Evolutionary conservation across 2,888 invertebrate genomes (phyloP), one percentile per base, ranked within the genome.

Genomic region (Macrosoma leucophasiata): DNA sequence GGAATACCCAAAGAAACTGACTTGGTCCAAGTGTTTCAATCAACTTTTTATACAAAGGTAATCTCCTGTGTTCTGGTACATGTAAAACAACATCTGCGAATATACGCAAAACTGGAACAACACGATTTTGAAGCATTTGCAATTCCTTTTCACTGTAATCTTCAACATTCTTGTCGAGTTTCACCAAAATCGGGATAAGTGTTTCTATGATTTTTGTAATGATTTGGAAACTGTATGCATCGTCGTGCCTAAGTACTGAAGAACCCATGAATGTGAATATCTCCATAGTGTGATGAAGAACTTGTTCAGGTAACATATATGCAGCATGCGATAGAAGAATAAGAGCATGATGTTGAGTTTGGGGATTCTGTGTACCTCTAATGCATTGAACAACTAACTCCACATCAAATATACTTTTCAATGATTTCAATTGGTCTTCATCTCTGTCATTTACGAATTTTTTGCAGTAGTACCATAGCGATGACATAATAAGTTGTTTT

Each of bases 201-300:
- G 94, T 94, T 54, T 96, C 93, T 10, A 98, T 90, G 3, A 97
- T 95, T 61, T 92, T 92, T 1, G 91, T 89, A 33, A 98, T 96
- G 13, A 98, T 92, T 69, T 96, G 95, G 65, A 97, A 95, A 60
- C 96, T 97, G 70, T 97, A 97, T 0, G 93, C 91, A 58, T 98
- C 97, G 62, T 98, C 98, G 52, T 96, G 95, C 6, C 97, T 87
- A 1, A 98, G 84, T 6, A 98, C 91, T 0, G 95, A 95, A 0
- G 93, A 93, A 1, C 98, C 98, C 91, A 99, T 96, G 61, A 98
- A 99, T 0, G 98, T 97, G 65, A 99, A 99, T 51, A 99, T 94
- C 12, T 96, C 92, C 90, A 98, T 97, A 3, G 97, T 93, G 56
- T 97, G 95, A 60, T 95, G 93, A 9, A 98, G 77, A 0, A 98